Evolutionary conservation across 2,113 vertebrate genomes (phyloP).

Genomic region (Pollachius pollachius): DNA sequence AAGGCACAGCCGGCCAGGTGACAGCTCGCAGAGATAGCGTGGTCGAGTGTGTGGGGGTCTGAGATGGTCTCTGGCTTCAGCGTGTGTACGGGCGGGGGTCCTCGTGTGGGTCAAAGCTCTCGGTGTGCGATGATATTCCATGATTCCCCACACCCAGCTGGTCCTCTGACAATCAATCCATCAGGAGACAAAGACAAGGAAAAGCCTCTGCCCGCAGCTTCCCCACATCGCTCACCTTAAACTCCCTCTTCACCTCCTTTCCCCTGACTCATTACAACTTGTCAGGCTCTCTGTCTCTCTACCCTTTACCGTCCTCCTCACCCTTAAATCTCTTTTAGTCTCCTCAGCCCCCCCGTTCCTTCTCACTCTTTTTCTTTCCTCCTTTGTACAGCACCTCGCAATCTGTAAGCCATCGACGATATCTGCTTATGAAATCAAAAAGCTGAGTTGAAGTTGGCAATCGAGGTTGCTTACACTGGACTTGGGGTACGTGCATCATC

Average conservation of each 20-base stretch:
- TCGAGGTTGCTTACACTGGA: too few relatives aligned
- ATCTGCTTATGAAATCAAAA: too few relatives aligned
- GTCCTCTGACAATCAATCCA: constrained; percentile 43
- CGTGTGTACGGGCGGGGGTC: constrained; percentile 7
- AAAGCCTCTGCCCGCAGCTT: constrained; percentile 27
- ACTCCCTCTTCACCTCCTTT: constrained; percentile 19
- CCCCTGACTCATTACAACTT: constrained; percentile 39
- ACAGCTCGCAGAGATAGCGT: constrained; percentile 26
- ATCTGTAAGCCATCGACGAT: too few relatives aligned
- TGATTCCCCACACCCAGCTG: constrained; percentile 58
- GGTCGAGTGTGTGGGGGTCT: neutral
- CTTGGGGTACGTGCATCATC: too few relatives aligned
- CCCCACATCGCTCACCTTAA: constrained; percentile 25
- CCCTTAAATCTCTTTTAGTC: neutral
- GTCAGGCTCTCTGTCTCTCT: neutral
- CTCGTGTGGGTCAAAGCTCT: neutral
- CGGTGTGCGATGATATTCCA: constrained; percentile 48
- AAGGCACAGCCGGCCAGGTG: constrained; percentile 48
- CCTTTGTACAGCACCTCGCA: too few relatives aligned
- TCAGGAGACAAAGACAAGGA: constrained; percentile 60
- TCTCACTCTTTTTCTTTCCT: neutral
- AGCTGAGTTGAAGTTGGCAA: too few relatives aligned
- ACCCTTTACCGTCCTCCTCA: neutral
- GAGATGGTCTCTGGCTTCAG: too few relatives aligned
- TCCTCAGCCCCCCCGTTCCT: neutral